Percentiles rank a stretch among this genome's conserved stretches.
phyloP scores from a whole-genome alignment of 2,113 vertebrate species.

The Lagenorhynchus albirostris region DNA sequence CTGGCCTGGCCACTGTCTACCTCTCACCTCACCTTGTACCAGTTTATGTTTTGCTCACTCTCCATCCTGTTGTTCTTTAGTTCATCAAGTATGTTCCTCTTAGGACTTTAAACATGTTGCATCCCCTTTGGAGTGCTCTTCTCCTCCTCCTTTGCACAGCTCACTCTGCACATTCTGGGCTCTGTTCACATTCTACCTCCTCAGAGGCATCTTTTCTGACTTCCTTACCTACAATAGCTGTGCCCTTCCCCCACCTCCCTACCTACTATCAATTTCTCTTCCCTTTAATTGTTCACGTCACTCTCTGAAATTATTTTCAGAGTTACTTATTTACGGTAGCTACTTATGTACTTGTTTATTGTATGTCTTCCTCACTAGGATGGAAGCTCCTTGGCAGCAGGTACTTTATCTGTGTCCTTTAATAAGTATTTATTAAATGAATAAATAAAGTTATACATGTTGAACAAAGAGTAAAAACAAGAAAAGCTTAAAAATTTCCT shows the following conservation, averaged over 20 bases:
- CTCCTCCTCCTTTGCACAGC: no score
- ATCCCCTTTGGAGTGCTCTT: background rate
- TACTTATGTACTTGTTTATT: background rate
- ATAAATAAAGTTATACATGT: background rate
- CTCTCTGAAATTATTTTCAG: background rate
- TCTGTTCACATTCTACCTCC: background rate
- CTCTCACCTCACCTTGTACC: background rate
- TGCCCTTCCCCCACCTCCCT: background rate
- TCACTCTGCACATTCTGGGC: background rate
- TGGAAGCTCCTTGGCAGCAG: background rate
- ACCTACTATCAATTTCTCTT: background rate
- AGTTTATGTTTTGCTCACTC: background rate
- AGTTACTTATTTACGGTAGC: background rate
- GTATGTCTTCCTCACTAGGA: background rate
- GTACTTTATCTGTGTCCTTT: background rate
- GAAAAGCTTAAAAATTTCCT: background rate
- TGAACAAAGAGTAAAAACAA: background rate
- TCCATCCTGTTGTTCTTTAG: background rate
- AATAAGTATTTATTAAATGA: background rate
- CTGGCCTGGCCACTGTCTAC: background rate
- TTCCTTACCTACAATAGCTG: background rate
- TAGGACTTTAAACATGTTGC: background rate
- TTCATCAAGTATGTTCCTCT: background rate
- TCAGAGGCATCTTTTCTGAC: background rate
- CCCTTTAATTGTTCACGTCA: background rate